phyloP scores from a whole-genome alignment of 2,113 vertebrate genomes.

The Mesocricetus auratus region DNA sequence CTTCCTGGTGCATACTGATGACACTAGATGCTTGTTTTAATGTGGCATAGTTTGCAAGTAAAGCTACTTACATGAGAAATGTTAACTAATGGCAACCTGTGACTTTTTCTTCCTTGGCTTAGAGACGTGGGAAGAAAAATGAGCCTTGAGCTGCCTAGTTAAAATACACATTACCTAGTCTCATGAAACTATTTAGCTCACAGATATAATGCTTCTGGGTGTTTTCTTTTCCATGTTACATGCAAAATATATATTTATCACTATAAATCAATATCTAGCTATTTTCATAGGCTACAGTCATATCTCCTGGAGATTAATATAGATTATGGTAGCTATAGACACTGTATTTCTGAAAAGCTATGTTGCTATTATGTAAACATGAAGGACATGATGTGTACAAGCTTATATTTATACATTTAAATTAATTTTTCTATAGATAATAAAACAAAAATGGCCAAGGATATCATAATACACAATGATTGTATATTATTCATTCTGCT shows the following conservation, averaged over 20 bases:
- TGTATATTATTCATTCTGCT: neutral
- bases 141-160: slow-evolving; percentile 69
- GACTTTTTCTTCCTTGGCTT: neutral
- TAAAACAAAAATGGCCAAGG: neutral
- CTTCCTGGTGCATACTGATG: slow-evolving; percentile 1
- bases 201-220: slow-evolving; percentile 62
- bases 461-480: neutral
- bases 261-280: slow-evolving; percentile 78
- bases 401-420: slow-evolving; percentile 28
- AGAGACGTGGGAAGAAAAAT: slow-evolving; percentile 73
- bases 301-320: neutral
- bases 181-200: slow-evolving; percentile 68
- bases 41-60: neutral
- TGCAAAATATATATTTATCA: slow-evolving; percentile 78
- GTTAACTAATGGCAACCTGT: slow-evolving; percentile 47
- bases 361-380: neutral
- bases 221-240: slow-evolving; percentile 67
- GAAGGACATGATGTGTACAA: slow-evolving; percentile 26
- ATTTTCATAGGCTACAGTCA: neutral
- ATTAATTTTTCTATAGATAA: slow-evolving; percentile 26
- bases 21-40: slow-evolving; percentile 55
- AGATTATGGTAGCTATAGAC: slow-evolving; percentile 5
- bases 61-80: slow-evolving; percentile 34
- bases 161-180: slow-evolving; percentile 72
- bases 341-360: neutral